phyloP scores from a whole-genome alignment of 2,113 vertebrate species.

The Bambusicola thoracicus region DNA sequence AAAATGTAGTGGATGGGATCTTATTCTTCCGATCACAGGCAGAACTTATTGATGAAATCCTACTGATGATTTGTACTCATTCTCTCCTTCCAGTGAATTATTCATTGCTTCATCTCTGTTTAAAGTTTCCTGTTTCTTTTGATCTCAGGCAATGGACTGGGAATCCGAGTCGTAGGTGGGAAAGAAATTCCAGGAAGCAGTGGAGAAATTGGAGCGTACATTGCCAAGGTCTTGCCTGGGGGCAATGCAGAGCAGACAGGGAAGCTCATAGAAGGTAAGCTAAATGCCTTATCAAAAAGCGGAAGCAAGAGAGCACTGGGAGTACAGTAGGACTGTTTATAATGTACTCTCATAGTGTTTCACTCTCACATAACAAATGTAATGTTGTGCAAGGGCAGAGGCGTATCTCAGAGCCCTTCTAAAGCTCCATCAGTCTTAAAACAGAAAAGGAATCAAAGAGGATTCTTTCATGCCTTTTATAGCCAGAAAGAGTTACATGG shows the following conservation, averaged over 20 bases:
- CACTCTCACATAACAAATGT: background rate
- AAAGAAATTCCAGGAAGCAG: slow-evolving; percentile 93
- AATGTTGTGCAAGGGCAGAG: background rate
- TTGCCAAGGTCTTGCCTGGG: slow-evolving; percentile 92
- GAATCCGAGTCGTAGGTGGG: slow-evolving; percentile 93
- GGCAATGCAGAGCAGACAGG: slow-evolving; percentile 91
- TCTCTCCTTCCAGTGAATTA: slow-evolving; percentile 5
- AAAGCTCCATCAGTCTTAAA: background rate
- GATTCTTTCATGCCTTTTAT: background rate
- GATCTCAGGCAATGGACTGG: slow-evolving; percentile 90
- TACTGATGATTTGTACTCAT: background rate
- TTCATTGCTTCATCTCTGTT: background rate
- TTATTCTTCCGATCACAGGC: background rate
- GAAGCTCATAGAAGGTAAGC: slow-evolving; percentile 92
- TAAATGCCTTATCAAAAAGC: background rate
- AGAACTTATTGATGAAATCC: background rate
- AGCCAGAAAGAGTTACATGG: background rate
- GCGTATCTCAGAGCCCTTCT: background rate
- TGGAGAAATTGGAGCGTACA: slow-evolving; percentile 94
- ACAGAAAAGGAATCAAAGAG: background rate
- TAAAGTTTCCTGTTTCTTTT: slow-evolving; percentile 31
- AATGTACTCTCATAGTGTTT: background rate
- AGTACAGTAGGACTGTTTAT: background rate
- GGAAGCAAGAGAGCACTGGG: background rate
- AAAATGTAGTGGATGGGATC: background rate